Evolutionary conservation across 2,888 invertebrate species (phyloP).

Genomic region (Lamellibrachia columna): DNA sequence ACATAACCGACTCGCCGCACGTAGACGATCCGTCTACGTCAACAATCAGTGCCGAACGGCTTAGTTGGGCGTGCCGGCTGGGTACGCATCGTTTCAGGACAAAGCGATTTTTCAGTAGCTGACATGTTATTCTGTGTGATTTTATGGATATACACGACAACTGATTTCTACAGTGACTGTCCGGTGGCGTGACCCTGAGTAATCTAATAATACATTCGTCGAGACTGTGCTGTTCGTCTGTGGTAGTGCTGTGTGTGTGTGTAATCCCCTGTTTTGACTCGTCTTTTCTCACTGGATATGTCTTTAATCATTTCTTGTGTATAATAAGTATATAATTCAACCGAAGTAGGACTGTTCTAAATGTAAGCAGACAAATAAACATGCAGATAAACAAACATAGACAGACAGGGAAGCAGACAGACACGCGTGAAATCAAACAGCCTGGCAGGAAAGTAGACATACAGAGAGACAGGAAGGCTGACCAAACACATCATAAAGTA

Average conservation of each 20-base stretch:
- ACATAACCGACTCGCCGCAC: neutral
- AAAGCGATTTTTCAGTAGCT: neutral
- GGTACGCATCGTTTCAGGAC: too few relatives aligned
- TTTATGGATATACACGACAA: neutral
- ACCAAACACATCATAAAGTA: neutral
- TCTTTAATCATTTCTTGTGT: too few relatives aligned
- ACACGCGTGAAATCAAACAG: neutral
- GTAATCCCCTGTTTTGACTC: neutral
- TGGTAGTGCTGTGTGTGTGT: neutral
- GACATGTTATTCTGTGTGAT: neutral
- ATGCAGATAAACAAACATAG: neutral
- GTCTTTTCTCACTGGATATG: neutral
- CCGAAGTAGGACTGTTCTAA: neutral
- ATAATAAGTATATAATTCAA: too few relatives aligned
- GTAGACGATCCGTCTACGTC: too few relatives aligned
- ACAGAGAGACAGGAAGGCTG: neutral
- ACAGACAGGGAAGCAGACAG: neutral
- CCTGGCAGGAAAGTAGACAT: neutral
- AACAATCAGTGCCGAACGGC: too few relatives aligned
- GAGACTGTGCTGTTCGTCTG: neutral
- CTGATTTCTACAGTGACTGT: neutral
- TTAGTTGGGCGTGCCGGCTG: too few relatives aligned
- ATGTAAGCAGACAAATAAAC: neutral
- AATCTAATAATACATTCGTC: neutral
- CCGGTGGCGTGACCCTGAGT: neutral